Evolutionary conservation across 2,113 vertebrate genomes (phyloP), one percentile per base, ranked within the genome.

Genomic region (Illadopsis cleaveri): DNA sequence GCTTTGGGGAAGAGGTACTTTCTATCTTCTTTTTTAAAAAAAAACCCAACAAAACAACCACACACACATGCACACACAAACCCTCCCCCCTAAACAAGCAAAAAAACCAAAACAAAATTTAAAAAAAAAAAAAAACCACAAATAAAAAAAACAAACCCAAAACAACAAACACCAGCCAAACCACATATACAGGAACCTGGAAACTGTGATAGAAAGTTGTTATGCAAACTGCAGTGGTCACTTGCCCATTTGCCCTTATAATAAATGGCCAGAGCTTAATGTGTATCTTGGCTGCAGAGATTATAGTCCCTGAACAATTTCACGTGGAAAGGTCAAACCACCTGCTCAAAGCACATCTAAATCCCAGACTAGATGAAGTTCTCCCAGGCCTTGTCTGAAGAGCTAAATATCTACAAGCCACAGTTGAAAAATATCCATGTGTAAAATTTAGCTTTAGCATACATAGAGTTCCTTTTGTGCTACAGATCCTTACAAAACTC

Each of bases 1-100:
- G 98, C 79, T 80, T 98, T 27, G 92, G 54, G 2, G 58, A 91
- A 86, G 96, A 98, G 98, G 97, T 98, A 96, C 48, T 75, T 86
- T 24, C 19, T 42, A 16, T 25, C 24, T 71, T 44, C 37, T 85
- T 65, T 65, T 8, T 20, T 15, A 35, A 42, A 42, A 15, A 12
- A 5, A 61, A 38, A 6, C 11, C 27, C 37, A 61, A 11, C 10
- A 20, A 57, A 50, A 11, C 27, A 28, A 60, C 48, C 33, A 58
- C 42, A 48, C 12, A 15, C 6, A 20, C 7, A 37, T 12, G 11
- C 37, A 38, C 9, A 35, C 19, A 37, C 13, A 30, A 24, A 44
- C 13, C 2, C 16, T 11, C 24, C 17, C 35, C 35, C 23, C n/a
- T 14, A 23, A 57, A n/a, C 19, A 56, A 56, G 21, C 31, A 56